Evolutionary conservation across 2,888 invertebrate species (phyloP).

Genomic region (Amphiduros pacificus): DNA sequence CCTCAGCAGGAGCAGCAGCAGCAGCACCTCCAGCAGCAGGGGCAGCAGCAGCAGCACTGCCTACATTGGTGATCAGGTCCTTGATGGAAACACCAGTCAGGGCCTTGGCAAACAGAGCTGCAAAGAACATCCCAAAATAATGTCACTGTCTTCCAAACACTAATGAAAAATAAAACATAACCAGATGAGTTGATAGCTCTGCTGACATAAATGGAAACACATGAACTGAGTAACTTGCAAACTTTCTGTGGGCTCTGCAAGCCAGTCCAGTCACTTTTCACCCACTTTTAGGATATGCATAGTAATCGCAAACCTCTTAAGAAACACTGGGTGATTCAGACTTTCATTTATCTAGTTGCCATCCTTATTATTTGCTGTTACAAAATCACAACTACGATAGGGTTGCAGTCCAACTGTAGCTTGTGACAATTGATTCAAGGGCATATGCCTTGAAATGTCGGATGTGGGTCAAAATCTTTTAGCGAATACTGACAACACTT

Average conservation of each 20-base stretch:
- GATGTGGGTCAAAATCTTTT: no score
- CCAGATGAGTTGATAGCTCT: not conserved
- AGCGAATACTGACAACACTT: no score
- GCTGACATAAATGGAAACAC: not conserved
- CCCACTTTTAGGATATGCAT: no score
- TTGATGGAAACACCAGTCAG: constrained; percentile 92
- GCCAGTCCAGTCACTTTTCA: no score
- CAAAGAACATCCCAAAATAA: constrained; percentile 9
- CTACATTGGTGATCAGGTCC: constrained; percentile 89
- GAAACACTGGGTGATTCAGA: not conserved
- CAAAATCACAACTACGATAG: no score
- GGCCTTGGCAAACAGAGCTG: constrained; percentile 87
- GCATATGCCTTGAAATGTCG: no score
- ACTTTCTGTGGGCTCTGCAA: no score
- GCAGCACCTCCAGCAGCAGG: constrained; percentile 65
- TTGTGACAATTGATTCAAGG: no score
- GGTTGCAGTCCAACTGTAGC: no score
- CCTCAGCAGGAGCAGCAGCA: constrained; percentile 34
- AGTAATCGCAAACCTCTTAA: not conserved
- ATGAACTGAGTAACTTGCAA: no score
- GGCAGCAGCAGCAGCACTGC: constrained; percentile 85
- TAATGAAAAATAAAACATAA: not conserved
- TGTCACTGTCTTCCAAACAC: not conserved
- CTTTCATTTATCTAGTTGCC: no score
- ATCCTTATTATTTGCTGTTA: no score